phyloP scores from a whole-genome alignment of 2,888 invertebrate genomes.

The Carterocephalus palaemon region DNA sequence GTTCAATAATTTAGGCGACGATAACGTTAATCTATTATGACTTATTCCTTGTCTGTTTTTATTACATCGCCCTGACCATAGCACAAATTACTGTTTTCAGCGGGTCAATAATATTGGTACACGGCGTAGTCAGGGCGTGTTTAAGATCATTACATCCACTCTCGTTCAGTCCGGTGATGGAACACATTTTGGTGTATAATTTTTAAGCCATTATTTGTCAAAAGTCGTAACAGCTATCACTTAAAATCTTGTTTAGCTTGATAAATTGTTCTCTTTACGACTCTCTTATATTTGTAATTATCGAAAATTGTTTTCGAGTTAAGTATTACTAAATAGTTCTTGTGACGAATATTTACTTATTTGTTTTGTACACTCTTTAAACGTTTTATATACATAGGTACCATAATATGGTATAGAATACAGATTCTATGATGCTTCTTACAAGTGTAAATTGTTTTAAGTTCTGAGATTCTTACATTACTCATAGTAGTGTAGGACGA shows the following conservation, averaged over 20 bases:
- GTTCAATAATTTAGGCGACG: not conserved
- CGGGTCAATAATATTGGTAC: constrained; percentile 57
- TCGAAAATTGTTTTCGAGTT: constrained; percentile 1
- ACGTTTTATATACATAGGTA: too few relatives aligned
- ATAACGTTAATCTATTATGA: not conserved
- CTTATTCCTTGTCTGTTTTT: not conserved
- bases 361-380: too few relatives aligned
- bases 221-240: constrained; percentile 26
- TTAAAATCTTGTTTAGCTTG: constrained; percentile 25
- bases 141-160: constrained; percentile 68
- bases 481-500: too few relatives aligned
- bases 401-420: too few relatives aligned
- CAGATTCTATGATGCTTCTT: too few relatives aligned
- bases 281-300: constrained; percentile 10
- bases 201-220: constrained; percentile 63
- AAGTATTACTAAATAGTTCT: constrained; percentile 2
- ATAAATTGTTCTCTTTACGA: constrained; percentile 25
- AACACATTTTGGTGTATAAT: constrained; percentile 63
- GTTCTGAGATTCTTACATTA: too few relatives aligned
- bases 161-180: constrained; percentile 58
- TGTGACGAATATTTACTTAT: too few relatives aligned
- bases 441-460: too few relatives aligned
- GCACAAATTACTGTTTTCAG: constrained; percentile 65
- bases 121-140: constrained; percentile 56
- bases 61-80: not conserved